Conservation (phyloP, 1,140 invertebrate genomes). For the Caenorhabditis elegans region WBcel235 BX284603.4:4511501-4512000, state of each 20-base stretch:
- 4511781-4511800: not conserved
- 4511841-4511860: not conserved
- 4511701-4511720: not conserved
- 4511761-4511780: not conserved
- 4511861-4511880: not conserved
- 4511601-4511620: not conserved
- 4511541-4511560: not conserved
- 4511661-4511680: not conserved
- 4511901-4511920: not conserved
- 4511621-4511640: not conserved
- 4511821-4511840: not conserved
- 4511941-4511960: not conserved
- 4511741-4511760: not conserved
- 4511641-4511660: not conserved
- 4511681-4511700: not conserved
- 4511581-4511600: too few relatives aligned
- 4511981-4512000: not conserved
- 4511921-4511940: not conserved
- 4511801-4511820: not conserved
- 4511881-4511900: not conserved
- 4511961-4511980: not conserved
- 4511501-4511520: not conserved
- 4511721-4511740: not conserved
- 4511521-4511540: not conserved
- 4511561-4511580: slow-evolving; percentile 3